Conservation (phyloP, 2,888 invertebrate species). For the Pasiphila rectangulata region DNA sequence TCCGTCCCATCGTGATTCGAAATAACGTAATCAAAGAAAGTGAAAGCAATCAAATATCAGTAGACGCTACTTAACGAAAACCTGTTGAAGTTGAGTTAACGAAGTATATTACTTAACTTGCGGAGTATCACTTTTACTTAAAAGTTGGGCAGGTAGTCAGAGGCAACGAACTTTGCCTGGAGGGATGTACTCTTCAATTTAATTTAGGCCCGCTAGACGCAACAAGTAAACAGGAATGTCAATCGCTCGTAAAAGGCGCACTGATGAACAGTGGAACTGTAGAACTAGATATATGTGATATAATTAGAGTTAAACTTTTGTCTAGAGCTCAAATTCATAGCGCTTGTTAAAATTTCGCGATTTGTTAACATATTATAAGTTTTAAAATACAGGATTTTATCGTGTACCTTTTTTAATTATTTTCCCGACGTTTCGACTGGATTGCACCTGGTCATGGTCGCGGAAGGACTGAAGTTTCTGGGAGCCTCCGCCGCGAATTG, state of each 20-base stretch:
- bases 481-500: no score
- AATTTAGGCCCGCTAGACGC: constrained; percentile 72
- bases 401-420: no score
- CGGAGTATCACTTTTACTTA: constrained; percentile 53
- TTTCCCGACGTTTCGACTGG: no score
- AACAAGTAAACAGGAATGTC: constrained; percentile 70
- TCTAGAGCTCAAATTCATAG: neutral
- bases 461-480: no score
- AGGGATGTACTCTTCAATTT: constrained; percentile 76
- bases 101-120: no score
- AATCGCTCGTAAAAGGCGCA: constrained; percentile 49
- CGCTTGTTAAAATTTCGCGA: no score
- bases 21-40: constrained; percentile 45
- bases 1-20: no score
- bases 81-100: constrained; percentile 48
- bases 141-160: constrained; percentile 43
- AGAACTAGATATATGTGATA: neutral
- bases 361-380: no score
- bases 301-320: neutral
- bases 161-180: constrained; percentile 53
- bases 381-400: no score
- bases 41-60: constrained; percentile 54
- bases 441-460: no score
- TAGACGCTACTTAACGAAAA: constrained; percentile 44
- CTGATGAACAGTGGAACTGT: neutral